These are phyloP conservation scores for Cacoxenus indagator DNA, from an alignment of 2,888 invertebrate species.

Conservation along the genomic window DNA sequence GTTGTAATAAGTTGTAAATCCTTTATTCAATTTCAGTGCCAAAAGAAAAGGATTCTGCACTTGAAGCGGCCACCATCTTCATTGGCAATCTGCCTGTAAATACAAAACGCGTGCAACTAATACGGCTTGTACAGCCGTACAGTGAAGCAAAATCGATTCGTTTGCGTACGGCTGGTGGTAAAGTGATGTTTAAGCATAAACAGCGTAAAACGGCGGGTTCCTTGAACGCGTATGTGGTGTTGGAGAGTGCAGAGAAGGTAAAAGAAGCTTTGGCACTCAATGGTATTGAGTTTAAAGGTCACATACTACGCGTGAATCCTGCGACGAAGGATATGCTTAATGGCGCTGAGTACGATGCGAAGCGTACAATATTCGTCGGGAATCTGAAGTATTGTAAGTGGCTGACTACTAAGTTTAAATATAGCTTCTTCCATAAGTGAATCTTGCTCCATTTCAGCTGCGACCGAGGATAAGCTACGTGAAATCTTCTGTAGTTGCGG, in stretches of 20 bases:
- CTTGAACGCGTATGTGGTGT: constrained; percentile 66
- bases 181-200: constrained; percentile 61
- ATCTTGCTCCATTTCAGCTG: constrained; percentile 43
- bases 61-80: constrained; percentile 63
- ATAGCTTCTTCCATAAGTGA: not conserved
- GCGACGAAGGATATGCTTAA: constrained; percentile 35
- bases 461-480: constrained; percentile 65
- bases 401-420: not conserved
- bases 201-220: constrained; percentile 56
- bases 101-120: constrained; percentile 65
- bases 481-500: constrained; percentile 69
- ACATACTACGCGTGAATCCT: constrained; percentile 63
- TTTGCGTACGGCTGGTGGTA: constrained; percentile 64
- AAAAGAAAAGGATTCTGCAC: constrained; percentile 41
- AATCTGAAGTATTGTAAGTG: constrained; percentile 68
- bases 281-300: constrained; percentile 62
- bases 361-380: constrained; percentile 67
- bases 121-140: constrained; percentile 54
- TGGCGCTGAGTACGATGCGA: constrained; percentile 37
- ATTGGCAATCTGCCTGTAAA: constrained; percentile 69
- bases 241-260: constrained; percentile 52
- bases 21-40: constrained; percentile 34
- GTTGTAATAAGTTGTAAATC: not conserved
- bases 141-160: constrained; percentile 60
- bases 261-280: constrained; percentile 59